Base-by-base conservation (phyloP, 2,888 invertebrate genomes). In the Zaprionus bogoriensis region DNA sequence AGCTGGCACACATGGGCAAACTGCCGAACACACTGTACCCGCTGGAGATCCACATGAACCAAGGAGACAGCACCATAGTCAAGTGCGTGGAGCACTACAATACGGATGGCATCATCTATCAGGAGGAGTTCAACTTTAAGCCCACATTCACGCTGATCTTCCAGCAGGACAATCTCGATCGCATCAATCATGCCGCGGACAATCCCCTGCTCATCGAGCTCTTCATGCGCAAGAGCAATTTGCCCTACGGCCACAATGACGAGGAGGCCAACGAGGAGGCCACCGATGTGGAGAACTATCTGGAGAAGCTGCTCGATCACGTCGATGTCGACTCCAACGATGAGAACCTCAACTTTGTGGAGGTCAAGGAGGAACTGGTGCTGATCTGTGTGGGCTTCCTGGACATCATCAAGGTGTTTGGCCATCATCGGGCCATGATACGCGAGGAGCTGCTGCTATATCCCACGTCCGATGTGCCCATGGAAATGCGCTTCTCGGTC, bases 91-190 rank as follows among this genome's bases (percentile, higher is more conserved):
- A 75, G 7, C 82, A 87, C 4, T 75, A 77, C 45, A 78, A 86
- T 41, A 80, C 74, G 7, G 48, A 67, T 1, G 74, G 69, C 0
- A 75, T 77, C 19, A 82, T 88, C 17, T 9, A 51, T 3, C 61
- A 88, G 14, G 32, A 67, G 0, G 67, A 84, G 44, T 83, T 87
- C 10, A 0, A 39, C 3, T 1, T 23, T 0, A 77, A 67, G 27
- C 89, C 89, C 3, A 87, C 88, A 4, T 89, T 70, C 39, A 85
- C 85, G 6, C 38, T 89, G 4, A 80, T 83, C 23, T 71, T 89
- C 23, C 77, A 85, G 44, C 89, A 89, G 58, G 89, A 89, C 44
- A 81, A 76, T 32, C 45, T 89, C 19, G 83, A 88, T 14, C 71
- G 86, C 39, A 62, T 88, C 19, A 87, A 87, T 58, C 70, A 74